These are phyloP conservation scores for Drosophila prosaltans DNA, from an alignment of 1,140 invertebrate species.

Conservation along the genomic window DNA sequence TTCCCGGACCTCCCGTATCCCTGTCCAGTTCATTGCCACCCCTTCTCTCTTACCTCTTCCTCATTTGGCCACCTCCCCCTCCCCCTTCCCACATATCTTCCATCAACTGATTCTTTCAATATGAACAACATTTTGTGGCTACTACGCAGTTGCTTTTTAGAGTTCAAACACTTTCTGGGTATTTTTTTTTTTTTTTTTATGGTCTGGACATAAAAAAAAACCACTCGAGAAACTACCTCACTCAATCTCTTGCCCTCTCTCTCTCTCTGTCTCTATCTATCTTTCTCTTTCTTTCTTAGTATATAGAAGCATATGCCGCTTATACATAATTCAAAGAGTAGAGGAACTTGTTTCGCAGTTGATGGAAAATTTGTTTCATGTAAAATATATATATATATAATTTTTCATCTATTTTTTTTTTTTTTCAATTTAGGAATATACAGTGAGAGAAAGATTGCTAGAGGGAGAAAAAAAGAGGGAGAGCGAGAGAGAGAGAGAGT, in stretches of 20 bases:
- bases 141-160: slow-evolving; percentile 39
- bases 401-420: slow-evolving; percentile 10
- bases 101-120: slow-evolving; percentile 10
- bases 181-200: slow-evolving; percentile 28
- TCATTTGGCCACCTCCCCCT: neutral
- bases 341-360: slow-evolving; percentile 40
- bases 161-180: slow-evolving; percentile 13
- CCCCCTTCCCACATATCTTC: no score
- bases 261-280: neutral
- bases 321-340: slow-evolving; percentile 35
- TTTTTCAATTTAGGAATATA: neutral
- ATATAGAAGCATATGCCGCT: slow-evolving; percentile 6
- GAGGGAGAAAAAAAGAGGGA: neutral
- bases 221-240: slow-evolving; percentile 26
- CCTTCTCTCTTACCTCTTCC: neutral
- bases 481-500: neutral
- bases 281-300: neutral
- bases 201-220: slow-evolving; percentile 34
- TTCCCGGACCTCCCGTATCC: neutral
- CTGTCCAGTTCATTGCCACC: neutral
- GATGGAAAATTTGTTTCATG: slow-evolving; percentile 29
- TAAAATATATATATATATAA: neutral
- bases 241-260: neutral
- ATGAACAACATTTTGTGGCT: slow-evolving; percentile 34
- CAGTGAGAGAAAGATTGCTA: neutral